phyloP scores from a whole-genome alignment of 2,113 vertebrate genomes.

The Cepphus grylle region DNA sequence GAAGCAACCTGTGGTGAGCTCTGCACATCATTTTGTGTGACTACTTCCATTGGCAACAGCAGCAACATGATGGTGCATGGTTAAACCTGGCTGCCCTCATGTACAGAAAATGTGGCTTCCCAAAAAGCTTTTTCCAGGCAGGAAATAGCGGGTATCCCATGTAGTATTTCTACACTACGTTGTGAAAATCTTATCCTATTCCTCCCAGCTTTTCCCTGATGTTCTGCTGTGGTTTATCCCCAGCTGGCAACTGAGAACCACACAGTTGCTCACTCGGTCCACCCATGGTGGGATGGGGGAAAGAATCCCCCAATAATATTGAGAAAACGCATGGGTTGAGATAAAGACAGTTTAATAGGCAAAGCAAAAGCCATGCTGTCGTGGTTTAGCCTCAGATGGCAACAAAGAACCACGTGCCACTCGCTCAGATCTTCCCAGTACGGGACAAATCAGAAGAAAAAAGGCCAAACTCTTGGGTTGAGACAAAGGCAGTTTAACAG shows the following conservation, averaged over 20 bases:
- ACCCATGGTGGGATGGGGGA: too few relatives aligned
- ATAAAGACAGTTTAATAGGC: background rate
- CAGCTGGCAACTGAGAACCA: background rate
- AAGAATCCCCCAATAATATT: background rate
- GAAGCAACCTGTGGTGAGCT: rapidly evolving
- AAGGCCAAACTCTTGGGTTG: too few relatives aligned
- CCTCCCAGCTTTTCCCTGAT: background rate
- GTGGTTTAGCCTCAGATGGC: too few relatives aligned
- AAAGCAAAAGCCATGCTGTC: background rate
- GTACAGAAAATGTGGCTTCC: background rate
- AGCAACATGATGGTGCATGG: background rate
- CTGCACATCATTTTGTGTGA: background rate
- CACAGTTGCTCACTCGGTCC: background rate
- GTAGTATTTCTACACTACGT: background rate
- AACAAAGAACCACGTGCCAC: too few relatives aligned
- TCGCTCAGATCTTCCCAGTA: too few relatives aligned
- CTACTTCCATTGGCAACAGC: background rate
- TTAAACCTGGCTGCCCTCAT: background rate
- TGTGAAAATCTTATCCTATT: background rate
- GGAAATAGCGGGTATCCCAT: background rate
- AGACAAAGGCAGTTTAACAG: too few relatives aligned
- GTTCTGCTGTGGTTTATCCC: background rate
- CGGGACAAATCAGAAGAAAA: too few relatives aligned
- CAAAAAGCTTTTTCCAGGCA: background rate
- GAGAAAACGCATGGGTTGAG: background rate